Evolutionary conservation across 1,140 invertebrate genomes (phyloP).

Genomic region (Doryteuthis pealeii): DNA sequence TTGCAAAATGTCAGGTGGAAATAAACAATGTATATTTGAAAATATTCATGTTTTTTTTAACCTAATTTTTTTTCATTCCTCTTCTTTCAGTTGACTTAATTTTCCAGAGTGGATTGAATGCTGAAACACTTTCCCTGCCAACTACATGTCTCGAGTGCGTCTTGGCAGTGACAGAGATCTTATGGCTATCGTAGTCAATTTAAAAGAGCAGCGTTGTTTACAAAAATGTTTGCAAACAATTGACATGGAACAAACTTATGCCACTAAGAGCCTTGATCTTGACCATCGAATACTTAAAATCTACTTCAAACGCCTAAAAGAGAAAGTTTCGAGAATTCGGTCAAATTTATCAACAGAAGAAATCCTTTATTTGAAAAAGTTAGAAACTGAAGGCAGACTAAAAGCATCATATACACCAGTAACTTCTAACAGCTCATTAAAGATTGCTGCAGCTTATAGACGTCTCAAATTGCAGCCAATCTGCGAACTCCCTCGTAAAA

Average conservation of each 20-base stretch:
- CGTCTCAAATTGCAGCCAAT: slow-evolving; percentile 34
- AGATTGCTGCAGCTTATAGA: slow-evolving; percentile 48
- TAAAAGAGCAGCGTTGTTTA: slow-evolving; percentile 48
- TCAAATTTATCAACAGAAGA: slow-evolving; percentile 46
- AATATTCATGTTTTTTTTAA: no score
- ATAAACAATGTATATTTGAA: no score
- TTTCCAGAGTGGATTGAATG: no score
- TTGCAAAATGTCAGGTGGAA: no score
- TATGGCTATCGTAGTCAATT: slow-evolving; percentile 45
- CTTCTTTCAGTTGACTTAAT: no score
- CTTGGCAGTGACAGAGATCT: slow-evolving; percentile 38
- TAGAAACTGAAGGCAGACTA: slow-evolving; percentile 46
- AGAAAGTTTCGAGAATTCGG: slow-evolving; percentile 47
- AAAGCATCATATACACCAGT: slow-evolving; percentile 29
- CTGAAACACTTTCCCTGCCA: no score
- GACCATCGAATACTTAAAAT: slow-evolving; percentile 49
- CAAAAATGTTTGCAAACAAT: slow-evolving; percentile 49
- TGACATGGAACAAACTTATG: slow-evolving; percentile 42
- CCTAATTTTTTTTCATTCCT: no score
- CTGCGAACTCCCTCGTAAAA: slow-evolving; percentile 18
- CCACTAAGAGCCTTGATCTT: slow-evolving; percentile 47
- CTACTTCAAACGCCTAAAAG: slow-evolving; percentile 46
- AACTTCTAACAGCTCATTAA: slow-evolving; percentile 43
- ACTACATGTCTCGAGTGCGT: no score
- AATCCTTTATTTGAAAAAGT: slow-evolving; percentile 39